Evolutionary conservation across 2,113 vertebrate genomes (phyloP).

Genomic region (Atherinomorus stipes): DNA sequence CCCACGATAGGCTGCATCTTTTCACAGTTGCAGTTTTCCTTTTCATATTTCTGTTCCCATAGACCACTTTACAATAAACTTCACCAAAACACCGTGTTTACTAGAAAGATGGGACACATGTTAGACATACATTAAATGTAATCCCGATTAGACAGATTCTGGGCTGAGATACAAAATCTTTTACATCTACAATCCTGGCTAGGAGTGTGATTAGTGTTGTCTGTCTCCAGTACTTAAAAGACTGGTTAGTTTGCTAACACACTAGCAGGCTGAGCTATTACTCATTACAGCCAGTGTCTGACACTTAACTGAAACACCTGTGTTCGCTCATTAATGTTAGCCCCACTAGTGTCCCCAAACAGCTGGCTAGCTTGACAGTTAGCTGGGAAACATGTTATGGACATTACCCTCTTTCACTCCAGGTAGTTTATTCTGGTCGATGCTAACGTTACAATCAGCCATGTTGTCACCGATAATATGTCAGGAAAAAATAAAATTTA

Average conservation of each 20-base stretch:
- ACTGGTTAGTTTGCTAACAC: conserved; percentile 27
- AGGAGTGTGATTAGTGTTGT: not conserved
- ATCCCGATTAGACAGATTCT: not conserved
- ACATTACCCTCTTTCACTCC: conserved; percentile 86
- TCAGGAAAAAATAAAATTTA: conserved; percentile 28
- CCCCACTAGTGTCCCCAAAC: conserved; percentile 6
- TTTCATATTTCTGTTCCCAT: not conserved
- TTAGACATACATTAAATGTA: not conserved
- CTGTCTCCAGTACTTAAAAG: not conserved
- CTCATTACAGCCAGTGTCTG: not conserved
- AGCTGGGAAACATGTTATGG: conserved; percentile 23
- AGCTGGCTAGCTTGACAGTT: conserved; percentile 21
- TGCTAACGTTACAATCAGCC: conserved; percentile 83
- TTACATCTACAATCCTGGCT: not conserved
- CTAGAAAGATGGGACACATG: not conserved
- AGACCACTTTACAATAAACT: not conserved
- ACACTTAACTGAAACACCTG: conserved; percentile 31
- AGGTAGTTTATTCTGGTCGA: conserved; percentile 85
- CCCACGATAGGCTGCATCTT: not conserved
- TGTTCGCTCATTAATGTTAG: conserved; percentile 2
- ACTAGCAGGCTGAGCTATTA: conserved; percentile 46
- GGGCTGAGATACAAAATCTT: not conserved
- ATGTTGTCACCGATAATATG: conserved; percentile 77
- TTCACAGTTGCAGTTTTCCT: not conserved
- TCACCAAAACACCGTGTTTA: too few species aligned